Evolutionary conservation across 2,888 invertebrate species (phyloP), one percentile per base, ranked within the genome.

Genomic region (Heliconius aoede): DNA sequence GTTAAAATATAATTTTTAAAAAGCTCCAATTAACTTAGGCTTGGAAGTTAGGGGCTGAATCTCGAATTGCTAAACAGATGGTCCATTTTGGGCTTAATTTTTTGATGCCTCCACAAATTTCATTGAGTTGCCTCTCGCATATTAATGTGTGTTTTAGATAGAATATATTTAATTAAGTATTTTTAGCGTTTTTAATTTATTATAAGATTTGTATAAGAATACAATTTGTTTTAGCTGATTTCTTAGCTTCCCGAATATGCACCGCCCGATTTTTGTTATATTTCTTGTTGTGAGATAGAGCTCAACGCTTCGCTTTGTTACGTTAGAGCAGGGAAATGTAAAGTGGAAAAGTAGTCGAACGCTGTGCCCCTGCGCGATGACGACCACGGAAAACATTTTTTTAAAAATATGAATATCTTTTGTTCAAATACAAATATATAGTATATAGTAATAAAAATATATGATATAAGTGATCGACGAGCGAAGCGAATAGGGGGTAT

Each of bases 101-200:
- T 61, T 24, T 28, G 72, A 58, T 36, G 58, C 51, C 32, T 71
- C 55, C 58, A 71, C 71, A 21, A 58, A 71, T 71, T 71, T n/a
- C 36, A 32, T 58, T 32, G 26, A 72, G 72, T 21, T 26, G 55
- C 26, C 21, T 40, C 26, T 72, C 32, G 72, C 72, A 58, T 72
- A 72, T 72, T 72, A 72, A 72, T 40, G 15, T 72, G 60, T 26
- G 21, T 40, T 36, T 72, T 55, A 18, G 9, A 32, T 71, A 8
- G n/a, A 32, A 60, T 26, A 13, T n/a, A 32, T 51, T 68, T 30
- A 0, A 51, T 68, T 30, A 0, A 51, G 51, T n/a, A 30, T 69
- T n/a, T 21, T 15, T 15, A n/a, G 8, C 15, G 2, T 51, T 51
- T 51, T 32, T n/a, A n/a, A 55, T 9, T 15, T 46, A 18, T 18